These are phyloP conservation scores for Caenorhabditis briggsae DNA, from an alignment of 1,140 invertebrate genomes.

Conservation along the genomic window DNA sequence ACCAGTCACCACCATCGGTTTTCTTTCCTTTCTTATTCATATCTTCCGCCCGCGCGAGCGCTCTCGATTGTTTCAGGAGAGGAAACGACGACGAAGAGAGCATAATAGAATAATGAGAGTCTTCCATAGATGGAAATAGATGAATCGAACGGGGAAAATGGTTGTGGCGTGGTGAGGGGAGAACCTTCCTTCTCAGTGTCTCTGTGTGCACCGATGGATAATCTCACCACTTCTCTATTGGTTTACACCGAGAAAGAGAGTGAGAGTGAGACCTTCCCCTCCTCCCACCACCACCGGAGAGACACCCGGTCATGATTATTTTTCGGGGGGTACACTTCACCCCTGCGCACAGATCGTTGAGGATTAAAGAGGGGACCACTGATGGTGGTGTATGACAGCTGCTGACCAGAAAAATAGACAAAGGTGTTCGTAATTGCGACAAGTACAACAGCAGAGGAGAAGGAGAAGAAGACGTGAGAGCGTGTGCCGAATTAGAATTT, in stretches of 20 bases:
- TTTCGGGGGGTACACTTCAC: neutral
- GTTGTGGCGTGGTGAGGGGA: neutral
- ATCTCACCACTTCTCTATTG: conserved; percentile 56
- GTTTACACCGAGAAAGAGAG: conserved; percentile 16
- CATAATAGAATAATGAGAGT: conserved; percentile 33
- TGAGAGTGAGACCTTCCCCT: neutral
- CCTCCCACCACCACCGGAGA: neutral
- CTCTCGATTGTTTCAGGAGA: conserved; percentile 47
- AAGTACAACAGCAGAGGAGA: neutral
- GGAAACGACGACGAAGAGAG: neutral
- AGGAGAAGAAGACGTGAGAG: neutral
- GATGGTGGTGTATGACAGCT: conserved; percentile 13
- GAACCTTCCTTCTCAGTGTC: neutral
- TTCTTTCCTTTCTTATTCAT: too few relatives aligned
- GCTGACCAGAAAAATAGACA: conserved; percentile 12
- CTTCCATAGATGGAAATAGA: neutral
- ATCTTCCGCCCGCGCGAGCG: neutral
- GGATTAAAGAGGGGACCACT: conserved; percentile 5
- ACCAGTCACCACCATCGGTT: neutral
- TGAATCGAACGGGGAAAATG: neutral
- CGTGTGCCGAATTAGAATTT: conserved; percentile 39
- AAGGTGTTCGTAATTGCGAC: conserved; percentile 53
- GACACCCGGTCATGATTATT: conserved; percentile 50
- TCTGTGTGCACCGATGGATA: conserved; percentile 45
- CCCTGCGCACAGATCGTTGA: neutral